Evolutionary conservation across 2,888 invertebrate genomes (phyloP), one percentile per base, ranked within the genome.

Genomic region (Eupithecia inturbata): DNA sequence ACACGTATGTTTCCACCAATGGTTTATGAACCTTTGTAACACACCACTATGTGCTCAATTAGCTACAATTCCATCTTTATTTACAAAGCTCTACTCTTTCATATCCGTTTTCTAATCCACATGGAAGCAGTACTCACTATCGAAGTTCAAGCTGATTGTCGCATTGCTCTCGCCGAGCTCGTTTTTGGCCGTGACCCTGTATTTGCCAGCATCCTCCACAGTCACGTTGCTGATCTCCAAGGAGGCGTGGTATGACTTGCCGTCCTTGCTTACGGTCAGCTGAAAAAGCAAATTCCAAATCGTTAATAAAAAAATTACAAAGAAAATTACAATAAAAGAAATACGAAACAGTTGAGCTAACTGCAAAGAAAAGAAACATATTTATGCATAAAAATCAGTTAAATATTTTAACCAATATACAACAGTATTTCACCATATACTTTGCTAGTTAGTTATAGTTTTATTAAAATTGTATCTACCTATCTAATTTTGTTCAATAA

Each of bases 161-260:
- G 98, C 98, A 92, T 98, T 98, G 91, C 98, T 98, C 95, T 99
- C 99, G 91, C 99, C 99, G 87, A 99, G 96, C 95, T 99, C 98
- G 95, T 99, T 99, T 95, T 99, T 99, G 87, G 98, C 98, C 87
- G 98, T 98, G 86, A 99, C 98, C 95, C 98, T 97, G 95, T 98
- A 98, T 95, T 98, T 99, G 89, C 98, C 99, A 94, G 98, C 98
- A 95, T 99, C 98, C 95, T 98, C 98, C 87, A 98, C 98, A 80
- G 98, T 98, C 85, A 99, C 98, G 92, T 98, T 98, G 95, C 96
- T 96, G 88, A 99, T 98, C 94, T 98, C 98, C 92, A 99, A 95
- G 80, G 98, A 97, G 87, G 98, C 98, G 95, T 98, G 97, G 95
- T 98, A 98, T 87, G 98, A 98, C 92, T 98, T 98, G 82, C 98